Conservation (phyloP, 2,888 invertebrate species). For the Megalurothrips usitatus region DNA sequence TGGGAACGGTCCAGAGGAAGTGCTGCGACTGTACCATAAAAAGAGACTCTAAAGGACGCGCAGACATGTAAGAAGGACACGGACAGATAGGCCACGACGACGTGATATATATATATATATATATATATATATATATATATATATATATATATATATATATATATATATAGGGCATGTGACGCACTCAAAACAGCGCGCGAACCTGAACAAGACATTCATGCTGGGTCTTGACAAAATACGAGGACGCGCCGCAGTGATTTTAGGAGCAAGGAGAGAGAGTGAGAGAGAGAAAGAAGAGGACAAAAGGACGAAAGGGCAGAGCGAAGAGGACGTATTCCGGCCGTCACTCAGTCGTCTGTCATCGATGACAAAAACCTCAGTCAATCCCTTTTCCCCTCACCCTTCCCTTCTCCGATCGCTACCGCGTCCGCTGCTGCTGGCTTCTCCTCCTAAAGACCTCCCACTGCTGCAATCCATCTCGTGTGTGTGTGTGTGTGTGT, state of each 20-base stretch:
- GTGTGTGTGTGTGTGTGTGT: background rate
- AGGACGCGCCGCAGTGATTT: background rate
- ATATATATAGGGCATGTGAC: background rate
- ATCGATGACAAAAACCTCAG: background rate
- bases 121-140: background rate
- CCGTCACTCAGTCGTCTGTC: background rate
- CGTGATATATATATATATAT: conserved; percentile 1
- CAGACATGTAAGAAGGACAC: no score
- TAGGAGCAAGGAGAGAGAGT: no score
- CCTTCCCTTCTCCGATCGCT: background rate
- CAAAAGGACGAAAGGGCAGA: background rate
- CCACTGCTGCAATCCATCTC: conserved; percentile 4
- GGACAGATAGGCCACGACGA: no score
- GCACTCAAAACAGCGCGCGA: background rate
- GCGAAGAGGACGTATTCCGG: background rate
- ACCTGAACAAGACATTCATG: no score
- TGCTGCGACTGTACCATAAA: no score
- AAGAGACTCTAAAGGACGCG: no score
- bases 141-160: background rate
- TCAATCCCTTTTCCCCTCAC: background rate
- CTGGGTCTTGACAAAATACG: background rate
- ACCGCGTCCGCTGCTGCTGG: no score
- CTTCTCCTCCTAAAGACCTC: background rate
- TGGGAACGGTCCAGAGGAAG: background rate
- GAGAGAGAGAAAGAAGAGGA: no score